Evolutionary conservation across 2,888 invertebrate species (phyloP).

Genomic region (Tromatobia lineatoria): DNA sequence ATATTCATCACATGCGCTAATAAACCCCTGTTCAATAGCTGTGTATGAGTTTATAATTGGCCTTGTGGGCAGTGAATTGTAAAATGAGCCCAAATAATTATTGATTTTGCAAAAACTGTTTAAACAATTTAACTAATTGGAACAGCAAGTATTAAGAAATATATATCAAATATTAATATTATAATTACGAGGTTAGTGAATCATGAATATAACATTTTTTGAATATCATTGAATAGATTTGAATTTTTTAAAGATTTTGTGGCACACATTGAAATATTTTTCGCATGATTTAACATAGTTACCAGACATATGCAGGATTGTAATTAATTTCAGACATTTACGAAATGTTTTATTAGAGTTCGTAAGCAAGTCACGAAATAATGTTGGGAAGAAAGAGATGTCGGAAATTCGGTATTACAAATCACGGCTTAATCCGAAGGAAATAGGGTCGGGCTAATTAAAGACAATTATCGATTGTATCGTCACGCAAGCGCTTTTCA

Average conservation of each 20-base stretch:
- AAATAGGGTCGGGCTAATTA: slow-evolving; percentile 6
- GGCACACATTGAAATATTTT: too few species aligned
- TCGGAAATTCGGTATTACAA: neutral
- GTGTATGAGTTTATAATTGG: neutral
- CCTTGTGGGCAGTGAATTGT: neutral
- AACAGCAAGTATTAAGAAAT: too few species aligned
- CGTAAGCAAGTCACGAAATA: neutral
- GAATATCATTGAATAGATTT: too few species aligned
- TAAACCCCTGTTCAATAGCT: neutral
- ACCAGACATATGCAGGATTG: too few species aligned
- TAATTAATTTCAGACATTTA: too few species aligned
- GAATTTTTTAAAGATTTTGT: too few species aligned
- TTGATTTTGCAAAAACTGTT: neutral
- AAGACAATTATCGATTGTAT: slow-evolving; percentile 33
- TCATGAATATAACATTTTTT: too few species aligned
- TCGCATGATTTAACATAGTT: too few species aligned
- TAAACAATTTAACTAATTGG: too few species aligned
- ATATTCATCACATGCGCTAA: slow-evolving; percentile 3
- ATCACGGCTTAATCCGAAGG: neutral
- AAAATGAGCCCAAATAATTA: neutral
- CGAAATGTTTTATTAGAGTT: neutral
- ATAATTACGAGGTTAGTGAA: too few species aligned
- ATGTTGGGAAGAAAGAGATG: neutral
- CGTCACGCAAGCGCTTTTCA: slow-evolving; percentile 26
- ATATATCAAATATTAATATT: too few species aligned